Percentiles rank a stretch among this genome's conserved stretches.
These are phyloP conservation scores for Acanthosoma haemorrhoidale DNA, from an alignment of 2,888 invertebrate genomes.

Conservation along the genomic window DNA sequence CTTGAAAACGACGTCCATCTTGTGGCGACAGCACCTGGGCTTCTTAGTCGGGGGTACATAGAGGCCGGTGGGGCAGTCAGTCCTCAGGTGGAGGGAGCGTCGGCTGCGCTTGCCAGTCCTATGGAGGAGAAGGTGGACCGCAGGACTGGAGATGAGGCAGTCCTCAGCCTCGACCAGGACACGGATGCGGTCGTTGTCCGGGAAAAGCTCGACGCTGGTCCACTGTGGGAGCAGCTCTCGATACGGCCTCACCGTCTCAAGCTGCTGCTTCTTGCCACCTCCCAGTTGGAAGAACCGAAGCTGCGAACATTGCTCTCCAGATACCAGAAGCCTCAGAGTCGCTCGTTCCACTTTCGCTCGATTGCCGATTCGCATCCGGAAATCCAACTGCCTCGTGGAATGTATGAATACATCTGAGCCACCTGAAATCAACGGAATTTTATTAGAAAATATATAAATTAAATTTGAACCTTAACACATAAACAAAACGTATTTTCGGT, in stretches of 20 bases:
- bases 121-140: slow-evolving; percentile 6
- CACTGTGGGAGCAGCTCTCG: slow-evolving; percentile 19
- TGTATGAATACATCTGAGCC: not conserved
- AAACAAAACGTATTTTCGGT: too few species aligned
- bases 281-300: not conserved
- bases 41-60: not conserved
- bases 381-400: slow-evolving; percentile 22
- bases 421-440: not conserved
- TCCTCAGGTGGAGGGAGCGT: slow-evolving; percentile 42
- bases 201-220: not conserved
- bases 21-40: slow-evolving; percentile 58
- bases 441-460: not conserved
- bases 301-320: slow-evolving; percentile 8
- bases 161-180: not conserved
- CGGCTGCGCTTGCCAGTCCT: slow-evolving; percentile 38
- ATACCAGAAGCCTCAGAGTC: slow-evolving; percentile 17
- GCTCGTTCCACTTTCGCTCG: slow-evolving; percentile 13
- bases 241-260: not conserved
- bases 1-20: slow-evolving; percentile 60
- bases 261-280: not conserved
- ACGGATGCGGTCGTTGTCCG: not conserved
- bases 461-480: not conserved
- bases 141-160: slow-evolving; percentile 8
- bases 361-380: slow-evolving; percentile 14
- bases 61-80: slow-evolving; percentile 10